Evolutionary conservation across 2,888 invertebrate genomes (phyloP), one percentile per base, ranked within the genome.

Genomic region (Ophion ellenae): DNA sequence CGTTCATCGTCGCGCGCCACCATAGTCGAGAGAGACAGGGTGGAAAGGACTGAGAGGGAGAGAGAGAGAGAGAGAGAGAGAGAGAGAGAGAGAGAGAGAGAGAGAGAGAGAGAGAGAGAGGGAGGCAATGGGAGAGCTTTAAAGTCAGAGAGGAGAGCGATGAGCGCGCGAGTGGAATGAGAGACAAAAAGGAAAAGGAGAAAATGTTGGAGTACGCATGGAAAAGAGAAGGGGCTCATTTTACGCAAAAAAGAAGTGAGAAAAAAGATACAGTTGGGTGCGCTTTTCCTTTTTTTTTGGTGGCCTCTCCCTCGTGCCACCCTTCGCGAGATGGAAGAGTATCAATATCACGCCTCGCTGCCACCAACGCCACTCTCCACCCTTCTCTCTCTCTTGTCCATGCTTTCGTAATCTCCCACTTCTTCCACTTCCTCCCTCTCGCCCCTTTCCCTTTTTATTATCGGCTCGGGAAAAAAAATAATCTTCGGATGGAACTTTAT

Each of bases 271-370:
- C 80, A 78, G 75, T 59, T 83, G 73, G 61, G 87, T 83, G 74
- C 84, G 86, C 81, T 78, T 71, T 66, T 66, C 40, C 59, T n/a
- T 47, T 47, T 17, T 45, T 74, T 59, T 40, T 47, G 61, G 64
- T 74, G 69, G 69, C 75, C 73, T 67, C 87, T 87, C 87, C 85
- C 86, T 88, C 84, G 89, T 87, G 90, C 90, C 90, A 91, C 89
- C 90, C 91, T 87, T 90, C 87, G 86, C 90, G 88, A 90, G 89
- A 91, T 90, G 90, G 90, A 91, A 89, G 90, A 91, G 92, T 92
- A 92, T 92, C 92, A 92, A 92, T 92, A 92, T 92, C 92, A 91
- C 91, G 92, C 92, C 90, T 91, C 92, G 89, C 90, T 92, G 92
- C 91, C 89, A 86, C 87, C 89, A 88, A 89, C 87, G 86, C 83